Base-by-base conservation (phyloP, 2,113 vertebrate genomes). In the Spizaetus ornatus region DNA sequence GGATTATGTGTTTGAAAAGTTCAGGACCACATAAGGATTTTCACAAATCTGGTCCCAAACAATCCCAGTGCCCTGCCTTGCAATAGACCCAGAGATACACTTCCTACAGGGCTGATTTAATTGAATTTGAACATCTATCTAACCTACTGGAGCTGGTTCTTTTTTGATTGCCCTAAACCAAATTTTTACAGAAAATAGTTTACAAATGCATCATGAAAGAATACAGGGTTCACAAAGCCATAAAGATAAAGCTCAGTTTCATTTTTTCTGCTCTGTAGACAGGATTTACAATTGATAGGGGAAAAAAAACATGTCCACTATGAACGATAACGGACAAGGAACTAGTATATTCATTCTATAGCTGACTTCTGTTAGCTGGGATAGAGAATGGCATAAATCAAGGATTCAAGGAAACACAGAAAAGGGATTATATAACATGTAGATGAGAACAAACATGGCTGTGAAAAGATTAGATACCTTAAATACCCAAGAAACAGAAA, bases 101-200 rank as follows among this genome's bases (percentile, higher is more conserved):
- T 88, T 95, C 94, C 92, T 91, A 88, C 82, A 82, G 88, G 63
- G 89, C 56, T 92, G 70, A 91, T 59, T 95, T 94, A 93, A 97
- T 95, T 92, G 77, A 92, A 91, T 97, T 92, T 82, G 86, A 92
- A 92, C 83, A 25, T 87, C 76, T 91, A 43, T 84, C 59, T 93
- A 88, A 74, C 77, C 72, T 72, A 67, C 21, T 0, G 3, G 55
- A 93, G 69, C 80, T 95, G 77, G 42, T 72, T 88, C 88, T 69
- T 91, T 90, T 97, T 84, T 90, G 86, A 84, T 95, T 93, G 86
- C 83, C 66, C 47, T 95, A 95, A 96, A 97, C 94, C 69, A 92
- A 72, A 74, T 89, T 95, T 89, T 91, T 86, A 94, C 77, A 87
- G 77, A 83, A 90, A 86, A 79, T 50, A 65, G 61, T 86, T 95